phyloP scores from a whole-genome alignment of 2,888 invertebrate genomes.

The Torymus aiolomorphi region DNA sequence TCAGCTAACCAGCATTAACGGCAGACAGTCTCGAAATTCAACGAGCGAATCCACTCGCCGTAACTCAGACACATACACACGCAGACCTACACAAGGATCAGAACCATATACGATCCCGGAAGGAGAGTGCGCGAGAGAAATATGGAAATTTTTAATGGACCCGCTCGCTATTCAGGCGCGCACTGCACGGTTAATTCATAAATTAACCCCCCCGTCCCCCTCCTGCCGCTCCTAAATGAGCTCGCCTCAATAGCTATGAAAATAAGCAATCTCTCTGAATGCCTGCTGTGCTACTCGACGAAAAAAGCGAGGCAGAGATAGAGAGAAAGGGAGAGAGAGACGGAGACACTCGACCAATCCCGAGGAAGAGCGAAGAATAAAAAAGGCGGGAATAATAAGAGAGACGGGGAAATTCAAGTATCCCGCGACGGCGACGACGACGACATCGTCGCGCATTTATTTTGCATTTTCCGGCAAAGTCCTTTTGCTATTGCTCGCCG shows the following conservation, averaged over 20 bases:
- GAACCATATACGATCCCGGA: too few species aligned
- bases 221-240: neutral
- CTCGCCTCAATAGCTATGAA: slow-evolving; percentile 19
- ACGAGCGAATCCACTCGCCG: neutral
- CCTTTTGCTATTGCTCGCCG: too few species aligned
- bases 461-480: too few species aligned
- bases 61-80: neutral
- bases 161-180: neutral
- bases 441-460: too few species aligned
- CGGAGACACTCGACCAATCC: neutral
- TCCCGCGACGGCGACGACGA: too few species aligned
- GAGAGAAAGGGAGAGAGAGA: slow-evolving; percentile 2
- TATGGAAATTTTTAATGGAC: slow-evolving; percentile 22
- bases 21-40: neutral
- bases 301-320: neutral
- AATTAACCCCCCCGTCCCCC: neutral
- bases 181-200: slow-evolving; percentile 11
- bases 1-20: too few species aligned
- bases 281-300: slow-evolving; percentile 1
- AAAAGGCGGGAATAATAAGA: too few species aligned
- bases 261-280: slow-evolving; percentile 26
- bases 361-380: too few species aligned
- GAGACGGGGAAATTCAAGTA: too few species aligned
- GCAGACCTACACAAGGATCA: too few species aligned
- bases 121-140: neutral